Base-by-base conservation (phyloP, 1,140 invertebrate species). In the Drusus annulatus region DNA sequence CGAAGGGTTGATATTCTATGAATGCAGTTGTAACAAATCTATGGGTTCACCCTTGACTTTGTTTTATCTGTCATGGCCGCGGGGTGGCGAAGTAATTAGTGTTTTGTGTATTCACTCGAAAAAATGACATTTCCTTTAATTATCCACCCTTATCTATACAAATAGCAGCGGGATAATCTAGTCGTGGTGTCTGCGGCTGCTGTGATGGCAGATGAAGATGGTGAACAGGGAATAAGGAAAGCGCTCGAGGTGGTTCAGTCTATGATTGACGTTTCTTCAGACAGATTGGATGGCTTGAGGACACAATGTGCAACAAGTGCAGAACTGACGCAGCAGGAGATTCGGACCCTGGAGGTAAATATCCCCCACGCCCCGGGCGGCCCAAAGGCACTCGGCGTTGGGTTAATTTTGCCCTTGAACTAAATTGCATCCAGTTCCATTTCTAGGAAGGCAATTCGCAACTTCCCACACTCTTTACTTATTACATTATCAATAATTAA, bases 211-310 rank as follows among this genome's bases (percentile, higher is more conserved):
- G 89, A 90, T 87, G 89, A 87, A 86, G 89, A 90, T 82, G 88
- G 86, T 84, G 89, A 90, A 85, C 90, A 91, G 84, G 92, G 93
- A 87, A 90, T 89, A 84, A 89, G 91, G 86, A 89, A 88, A 87
- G 89, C 89, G 83, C 87, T 92, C 85, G 90, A 92, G 85, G 91
- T 93, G 86, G 76, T 83, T 51, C 96, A 98, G 91, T 95, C 95
- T 84, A 97, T 98, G 95, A 98, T 98, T 90, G 96, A 97, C 91
- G 94, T 97, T 88, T 97, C 95, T 85, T 96, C 96, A 77, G 94
- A 96, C 89, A 94, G 96, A 87, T 93, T 99, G 84, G 95, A 98
- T 86, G 96, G 96, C 69, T 91, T 99, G 84, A 92, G 97, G 86
- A 98, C 96, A 71, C 94, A 97, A 91, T 98, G 97, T 91, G 94